A percentile compares a stretch with the other conserved stretches of the same genome.
Evolutionary conservation across 2,888 invertebrate species (phyloP).

Genomic region (Oligia strigilis): DNA sequence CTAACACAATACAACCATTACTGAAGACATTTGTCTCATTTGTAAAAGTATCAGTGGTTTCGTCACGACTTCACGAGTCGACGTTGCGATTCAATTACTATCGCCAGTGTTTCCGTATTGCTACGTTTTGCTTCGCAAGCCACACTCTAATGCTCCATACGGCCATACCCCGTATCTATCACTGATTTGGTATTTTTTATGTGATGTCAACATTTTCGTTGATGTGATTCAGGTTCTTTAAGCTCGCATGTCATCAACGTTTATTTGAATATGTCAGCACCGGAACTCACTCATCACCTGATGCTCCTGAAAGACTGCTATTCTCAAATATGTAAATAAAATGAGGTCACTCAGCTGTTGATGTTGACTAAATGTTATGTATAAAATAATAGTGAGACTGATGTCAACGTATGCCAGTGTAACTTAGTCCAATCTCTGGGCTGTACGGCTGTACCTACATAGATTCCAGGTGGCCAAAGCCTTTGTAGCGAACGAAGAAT

Average conservation of each 20-base stretch:
- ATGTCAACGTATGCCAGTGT: background rate
- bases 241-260: slow-evolving; percentile 17
- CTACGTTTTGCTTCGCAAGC: slow-evolving; percentile 18
- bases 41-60: slow-evolving; percentile 15
- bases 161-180: background rate
- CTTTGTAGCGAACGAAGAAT: background rate
- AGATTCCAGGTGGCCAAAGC: background rate
- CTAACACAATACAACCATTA: slow-evolving; percentile 11
- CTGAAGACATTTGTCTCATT: slow-evolving; percentile 23
- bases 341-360: background rate
- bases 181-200: slow-evolving; percentile 11
- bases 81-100: slow-evolving; percentile 45
- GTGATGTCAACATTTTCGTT: slow-evolving; percentile 11
- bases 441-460: background rate
- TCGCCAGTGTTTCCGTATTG: slow-evolving; percentile 34
- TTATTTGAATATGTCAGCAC: background rate
- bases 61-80: slow-evolving; percentile 35
- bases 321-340: background rate
- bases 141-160: background rate
- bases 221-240: slow-evolving; percentile 1
- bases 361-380: background rate
- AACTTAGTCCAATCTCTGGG: background rate
- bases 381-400: background rate
- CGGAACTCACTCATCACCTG: slow-evolving; percentile 1
- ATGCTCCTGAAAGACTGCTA: background rate